These are phyloP conservation scores for Mamestra brassicae DNA, from an alignment of 2,888 invertebrate genomes.

Conservation along the genomic window DNA sequence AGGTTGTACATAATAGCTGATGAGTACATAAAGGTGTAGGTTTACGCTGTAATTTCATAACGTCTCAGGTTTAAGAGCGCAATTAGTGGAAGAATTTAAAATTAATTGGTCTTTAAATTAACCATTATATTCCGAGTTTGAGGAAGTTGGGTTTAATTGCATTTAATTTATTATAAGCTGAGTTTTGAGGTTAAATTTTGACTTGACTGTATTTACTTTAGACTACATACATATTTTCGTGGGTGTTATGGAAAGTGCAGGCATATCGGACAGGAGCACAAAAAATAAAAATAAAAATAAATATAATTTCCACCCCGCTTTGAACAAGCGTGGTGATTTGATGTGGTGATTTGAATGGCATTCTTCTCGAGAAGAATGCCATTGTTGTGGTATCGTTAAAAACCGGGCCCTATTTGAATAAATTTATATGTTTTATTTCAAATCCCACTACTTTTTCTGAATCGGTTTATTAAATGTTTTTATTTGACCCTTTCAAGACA, in stretches of 20 bases:
- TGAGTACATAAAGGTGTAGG: constrained; percentile 12
- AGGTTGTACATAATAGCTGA: constrained; percentile 8
- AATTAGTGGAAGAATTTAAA: constrained; percentile 49
- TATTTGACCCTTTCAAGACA: too few relatives aligned
- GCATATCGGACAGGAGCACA: background rate
- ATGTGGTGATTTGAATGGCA: too few relatives aligned
- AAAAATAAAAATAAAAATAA: too few relatives aligned
- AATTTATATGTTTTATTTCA: too few relatives aligned
- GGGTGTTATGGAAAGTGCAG: background rate
- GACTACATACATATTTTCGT: background rate
- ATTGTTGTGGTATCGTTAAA: too few relatives aligned
- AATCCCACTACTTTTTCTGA: too few relatives aligned
- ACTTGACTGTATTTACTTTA: background rate
- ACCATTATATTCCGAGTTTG: constrained; percentile 37
- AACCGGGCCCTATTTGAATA: too few relatives aligned
- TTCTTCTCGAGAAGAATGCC: too few relatives aligned
- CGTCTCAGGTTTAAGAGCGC: constrained; percentile 28
- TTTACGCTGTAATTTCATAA: constrained; percentile 36
- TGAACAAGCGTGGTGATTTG: too few relatives aligned
- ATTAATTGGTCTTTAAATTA: constrained; percentile 49
- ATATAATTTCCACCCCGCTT: too few relatives aligned
- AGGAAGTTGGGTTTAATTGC: constrained; percentile 34
- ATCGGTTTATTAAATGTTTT: too few relatives aligned
- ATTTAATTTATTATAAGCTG: constrained; percentile 27
- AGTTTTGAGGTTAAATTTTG: constrained; percentile 2